Evolutionary conservation across 2,888 invertebrate species (phyloP).

Genomic region (Tetragonisca angustula): DNA sequence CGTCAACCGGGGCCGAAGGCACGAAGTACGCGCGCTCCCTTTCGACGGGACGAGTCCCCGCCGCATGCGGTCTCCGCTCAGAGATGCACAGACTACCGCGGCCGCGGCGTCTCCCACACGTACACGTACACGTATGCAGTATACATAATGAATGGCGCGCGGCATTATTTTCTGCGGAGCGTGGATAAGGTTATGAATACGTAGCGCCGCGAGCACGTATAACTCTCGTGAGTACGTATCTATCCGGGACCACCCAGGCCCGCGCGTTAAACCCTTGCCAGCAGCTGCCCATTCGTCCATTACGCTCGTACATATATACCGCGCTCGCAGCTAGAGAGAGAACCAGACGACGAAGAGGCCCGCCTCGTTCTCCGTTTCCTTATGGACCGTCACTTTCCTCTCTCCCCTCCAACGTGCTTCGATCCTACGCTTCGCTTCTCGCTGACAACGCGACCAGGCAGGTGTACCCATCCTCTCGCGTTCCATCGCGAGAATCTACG

Average conservation of each 20-base stretch:
- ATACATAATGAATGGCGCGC: slow-evolving; percentile 73
- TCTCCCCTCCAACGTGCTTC: background rate
- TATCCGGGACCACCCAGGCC: slow-evolving; percentile 78
- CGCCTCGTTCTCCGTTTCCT: slow-evolving; percentile 43
- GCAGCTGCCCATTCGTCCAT: slow-evolving; percentile 74
- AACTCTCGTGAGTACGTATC: slow-evolving; percentile 67
- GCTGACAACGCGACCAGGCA: slow-evolving; percentile 12
- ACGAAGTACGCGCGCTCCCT: slow-evolving; percentile 37
- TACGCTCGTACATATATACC: slow-evolving; percentile 51
- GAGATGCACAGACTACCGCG: slow-evolving; percentile 17
- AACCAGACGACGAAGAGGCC: background rate
- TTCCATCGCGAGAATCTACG: background rate
- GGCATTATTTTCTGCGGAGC: slow-evolving; percentile 76
- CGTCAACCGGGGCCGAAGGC: slow-evolving; percentile 41
- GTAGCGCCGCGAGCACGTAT: slow-evolving; percentile 74
- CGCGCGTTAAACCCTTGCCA: slow-evolving; percentile 71
- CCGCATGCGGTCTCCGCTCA: slow-evolving; percentile 54
- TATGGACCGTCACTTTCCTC: slow-evolving; percentile 23
- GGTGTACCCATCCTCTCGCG: slow-evolving; percentile 17
- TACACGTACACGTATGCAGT: background rate
- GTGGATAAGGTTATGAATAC: slow-evolving; percentile 76
- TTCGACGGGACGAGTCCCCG: slow-evolving; percentile 40
- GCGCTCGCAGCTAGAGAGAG: too few species aligned
- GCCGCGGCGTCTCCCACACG: slow-evolving; percentile 22
- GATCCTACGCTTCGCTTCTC: slow-evolving; percentile 21